phyloP scores from a whole-genome alignment of 2,797 vertebrate genomes.

The Anisognathus igniventris region DNA sequence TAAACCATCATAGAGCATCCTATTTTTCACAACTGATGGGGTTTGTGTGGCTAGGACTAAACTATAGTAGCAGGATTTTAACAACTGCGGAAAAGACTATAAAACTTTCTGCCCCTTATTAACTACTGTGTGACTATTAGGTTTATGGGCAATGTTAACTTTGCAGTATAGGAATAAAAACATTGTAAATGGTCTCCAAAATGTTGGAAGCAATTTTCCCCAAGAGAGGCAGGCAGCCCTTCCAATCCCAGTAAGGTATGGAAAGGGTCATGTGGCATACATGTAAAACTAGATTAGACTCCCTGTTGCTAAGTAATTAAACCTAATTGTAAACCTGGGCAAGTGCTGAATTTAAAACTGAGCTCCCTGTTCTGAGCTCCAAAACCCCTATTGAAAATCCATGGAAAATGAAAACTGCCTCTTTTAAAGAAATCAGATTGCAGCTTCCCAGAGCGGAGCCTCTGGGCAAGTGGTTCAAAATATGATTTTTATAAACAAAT shows the following conservation, averaged over 20 bases:
- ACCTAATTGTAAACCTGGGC: constrained; percentile 57
- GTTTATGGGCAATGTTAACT: constrained; percentile 64
- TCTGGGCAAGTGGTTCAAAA: constrained; percentile 70
- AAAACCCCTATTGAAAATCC: constrained; percentile 35
- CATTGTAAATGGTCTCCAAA: constrained; percentile 54
- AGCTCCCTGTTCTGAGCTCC: constrained; percentile 28
- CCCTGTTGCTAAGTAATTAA: constrained; percentile 68
- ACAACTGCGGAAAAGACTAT: constrained; percentile 58
- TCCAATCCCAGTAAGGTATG: neutral
- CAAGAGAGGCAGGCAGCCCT: constrained; percentile 8
- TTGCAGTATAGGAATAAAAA: constrained; percentile 60
- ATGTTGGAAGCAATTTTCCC: constrained; percentile 57
- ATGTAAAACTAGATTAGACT: constrained; percentile 47
- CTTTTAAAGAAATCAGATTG: constrained; percentile 69
- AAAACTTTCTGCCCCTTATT: constrained; percentile 72
- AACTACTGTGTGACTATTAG: constrained; percentile 53
- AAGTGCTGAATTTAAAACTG: constrained; percentile 50
- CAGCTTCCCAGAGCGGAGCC: constrained; percentile 65
- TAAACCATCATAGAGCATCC: neutral
- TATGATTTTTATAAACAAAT: constrained; percentile 77
- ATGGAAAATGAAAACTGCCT: constrained; percentile 60
- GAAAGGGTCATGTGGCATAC: constrained; percentile 27
- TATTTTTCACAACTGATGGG: neutral
- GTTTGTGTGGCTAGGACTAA: constrained; percentile 14
- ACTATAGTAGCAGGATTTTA: constrained; percentile 66